phyloP scores from a whole-genome alignment of 2,797 vertebrate species.

The Smutsia gigantea region DNA sequence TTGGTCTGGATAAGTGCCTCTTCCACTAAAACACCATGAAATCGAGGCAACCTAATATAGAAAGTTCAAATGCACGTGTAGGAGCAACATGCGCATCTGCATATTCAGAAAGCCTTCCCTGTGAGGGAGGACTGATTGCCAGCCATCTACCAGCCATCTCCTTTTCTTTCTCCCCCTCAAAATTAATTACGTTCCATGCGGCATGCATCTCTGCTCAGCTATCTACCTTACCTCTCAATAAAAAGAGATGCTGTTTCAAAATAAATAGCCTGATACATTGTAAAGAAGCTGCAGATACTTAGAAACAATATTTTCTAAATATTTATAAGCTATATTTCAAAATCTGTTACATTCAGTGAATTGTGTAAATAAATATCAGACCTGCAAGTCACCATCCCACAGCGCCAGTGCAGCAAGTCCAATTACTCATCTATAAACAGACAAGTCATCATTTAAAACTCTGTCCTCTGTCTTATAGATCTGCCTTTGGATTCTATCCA shows the following conservation, averaged over 20 bases:
- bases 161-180: constrained; percentile 62
- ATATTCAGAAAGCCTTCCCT: background rate
- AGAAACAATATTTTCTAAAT: constrained; percentile 77
- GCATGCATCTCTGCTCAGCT: constrained; percentile 57
- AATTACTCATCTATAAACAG: constrained; percentile 82
- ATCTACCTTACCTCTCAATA: constrained; percentile 73
- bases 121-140: constrained; percentile 63
- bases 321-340: constrained; percentile 82
- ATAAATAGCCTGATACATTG: constrained; percentile 28
- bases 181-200: constrained; percentile 78
- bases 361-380: constrained; percentile 84
- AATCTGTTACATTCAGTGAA: constrained; percentile 77
- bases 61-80: constrained; percentile 21
- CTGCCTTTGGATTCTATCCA: constrained; percentile 76
- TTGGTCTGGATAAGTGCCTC: background rate
- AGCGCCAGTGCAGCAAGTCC: constrained; percentile 52
- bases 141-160: constrained; percentile 68
- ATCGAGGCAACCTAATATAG: background rate
- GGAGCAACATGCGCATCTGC: background rate
- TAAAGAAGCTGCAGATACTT: constrained; percentile 65
- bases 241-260: constrained; percentile 68
- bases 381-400: constrained; percentile 73
- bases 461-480: background rate
- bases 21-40: background rate
- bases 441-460: constrained; percentile 78